phyloP scores from a whole-genome alignment of 2,888 invertebrate species.

The Cremastinae sp. region DNA sequence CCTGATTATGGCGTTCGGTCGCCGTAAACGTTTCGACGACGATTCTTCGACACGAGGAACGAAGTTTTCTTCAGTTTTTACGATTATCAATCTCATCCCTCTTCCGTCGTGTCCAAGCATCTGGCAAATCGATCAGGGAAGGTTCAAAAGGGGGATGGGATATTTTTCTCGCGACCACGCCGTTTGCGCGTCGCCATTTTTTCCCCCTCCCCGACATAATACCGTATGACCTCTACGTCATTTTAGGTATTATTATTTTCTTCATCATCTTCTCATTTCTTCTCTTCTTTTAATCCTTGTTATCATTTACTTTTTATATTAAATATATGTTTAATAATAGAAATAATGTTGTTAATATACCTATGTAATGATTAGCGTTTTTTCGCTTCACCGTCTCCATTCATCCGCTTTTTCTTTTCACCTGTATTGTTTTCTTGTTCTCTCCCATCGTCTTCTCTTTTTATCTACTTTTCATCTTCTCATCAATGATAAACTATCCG shows the following conservation, averaged over 20 bases:
- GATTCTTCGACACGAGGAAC: slow-evolving; percentile 35
- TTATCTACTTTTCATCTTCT: slow-evolving; percentile 35
- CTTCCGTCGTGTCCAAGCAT: slow-evolving; percentile 11
- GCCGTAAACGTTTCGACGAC: slow-evolving; percentile 13
- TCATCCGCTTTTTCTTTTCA: slow-evolving; percentile 27
- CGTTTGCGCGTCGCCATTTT: slow-evolving; percentile 44
- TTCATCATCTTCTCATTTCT: slow-evolving; percentile 31
- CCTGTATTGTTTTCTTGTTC: slow-evolving; percentile 49
- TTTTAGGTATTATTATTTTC: slow-evolving; percentile 50
- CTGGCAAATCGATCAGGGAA: background rate
- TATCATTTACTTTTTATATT: slow-evolving; percentile 77
- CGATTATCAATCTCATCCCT: slow-evolving; percentile 14
- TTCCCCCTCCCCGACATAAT: slow-evolving; percentile 67
- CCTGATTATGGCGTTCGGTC: slow-evolving; percentile 31
- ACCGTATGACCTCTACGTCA: slow-evolving; percentile 73
- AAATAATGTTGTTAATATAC: slow-evolving; percentile 79
- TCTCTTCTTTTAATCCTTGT: slow-evolving; percentile 59
- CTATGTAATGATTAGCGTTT: slow-evolving; percentile 77
- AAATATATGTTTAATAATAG: slow-evolving; percentile 77
- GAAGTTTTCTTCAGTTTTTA: background rate
- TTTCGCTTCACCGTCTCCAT: slow-evolving; percentile 52
- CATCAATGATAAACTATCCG: slow-evolving; percentile 77
- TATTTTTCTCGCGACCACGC: slow-evolving; percentile 13
- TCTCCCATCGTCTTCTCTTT: slow-evolving; percentile 34
- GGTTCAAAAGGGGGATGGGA: background rate